phyloP scores from a whole-genome alignment of 2,113 vertebrate genomes.

The Chunga burmeisteri region DNA sequence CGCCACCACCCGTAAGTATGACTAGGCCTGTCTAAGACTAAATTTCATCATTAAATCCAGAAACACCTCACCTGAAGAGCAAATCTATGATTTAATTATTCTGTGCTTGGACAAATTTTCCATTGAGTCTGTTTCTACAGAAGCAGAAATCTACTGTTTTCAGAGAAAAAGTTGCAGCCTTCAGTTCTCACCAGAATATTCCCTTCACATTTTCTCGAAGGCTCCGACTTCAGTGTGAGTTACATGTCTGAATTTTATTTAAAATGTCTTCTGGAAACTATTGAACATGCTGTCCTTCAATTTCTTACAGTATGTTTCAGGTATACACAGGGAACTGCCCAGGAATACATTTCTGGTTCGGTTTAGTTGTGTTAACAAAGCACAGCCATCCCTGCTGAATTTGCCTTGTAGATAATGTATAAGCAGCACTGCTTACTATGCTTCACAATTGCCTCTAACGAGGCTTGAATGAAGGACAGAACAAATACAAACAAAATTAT shows the following conservation, averaged over 20 bases:
- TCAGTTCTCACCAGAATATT: background rate
- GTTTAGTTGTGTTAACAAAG: background rate
- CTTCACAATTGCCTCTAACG: background rate
- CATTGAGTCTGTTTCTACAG: background rate
- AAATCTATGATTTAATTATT: background rate
- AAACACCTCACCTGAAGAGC: background rate
- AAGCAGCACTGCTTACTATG: background rate
- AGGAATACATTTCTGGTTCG: background rate
- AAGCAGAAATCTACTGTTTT: background rate
- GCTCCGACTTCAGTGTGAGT: background rate
- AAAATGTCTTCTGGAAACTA: background rate
- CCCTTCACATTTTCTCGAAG: background rate
- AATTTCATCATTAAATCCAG: background rate
- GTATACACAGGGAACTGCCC: rapidly evolving
- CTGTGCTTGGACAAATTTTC: background rate
- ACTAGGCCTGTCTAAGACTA: background rate
- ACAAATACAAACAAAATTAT: slow-evolving; percentile 40
- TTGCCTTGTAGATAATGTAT: background rate
- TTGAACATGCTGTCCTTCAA: background rate
- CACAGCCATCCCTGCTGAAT: background rate
- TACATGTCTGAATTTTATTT: background rate
- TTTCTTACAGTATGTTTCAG: background rate
- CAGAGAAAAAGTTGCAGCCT: background rate
- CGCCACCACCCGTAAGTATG: background rate
- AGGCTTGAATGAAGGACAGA: slow-evolving; percentile 10